Conservation (phyloP, 2,888 invertebrate species). For the Mythimna pallens region DNA sequence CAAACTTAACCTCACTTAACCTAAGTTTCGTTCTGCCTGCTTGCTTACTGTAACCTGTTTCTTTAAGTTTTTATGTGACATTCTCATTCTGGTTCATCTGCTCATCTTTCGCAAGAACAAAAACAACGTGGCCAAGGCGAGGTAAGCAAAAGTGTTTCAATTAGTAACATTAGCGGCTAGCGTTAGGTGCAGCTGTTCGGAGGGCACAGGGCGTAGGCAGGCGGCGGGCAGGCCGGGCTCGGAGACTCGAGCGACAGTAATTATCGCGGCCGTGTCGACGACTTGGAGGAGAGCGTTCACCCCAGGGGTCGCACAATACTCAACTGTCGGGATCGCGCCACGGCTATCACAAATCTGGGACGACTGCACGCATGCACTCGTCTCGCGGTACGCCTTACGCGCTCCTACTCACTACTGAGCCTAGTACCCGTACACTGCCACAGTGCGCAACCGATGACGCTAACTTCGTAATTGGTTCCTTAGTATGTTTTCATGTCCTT, state of each 20-base stretch:
- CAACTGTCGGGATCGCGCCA: constrained; percentile 81
- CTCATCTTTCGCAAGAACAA: constrained; percentile 53
- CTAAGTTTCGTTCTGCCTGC: not conserved
- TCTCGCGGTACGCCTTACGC: constrained; percentile 35
- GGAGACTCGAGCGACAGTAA: constrained; percentile 82
- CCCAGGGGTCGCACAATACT: constrained; percentile 87
- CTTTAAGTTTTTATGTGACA: constrained; percentile 19
- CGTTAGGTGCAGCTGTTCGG: constrained; percentile 68
- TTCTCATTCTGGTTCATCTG: constrained; percentile 52
- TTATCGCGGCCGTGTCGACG: constrained; percentile 89
- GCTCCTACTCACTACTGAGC: constrained; percentile 18
- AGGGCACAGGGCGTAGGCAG: constrained; percentile 74
- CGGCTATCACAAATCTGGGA: constrained; percentile 83
- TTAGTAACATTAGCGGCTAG: constrained; percentile 71
- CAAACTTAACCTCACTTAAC: not conserved
- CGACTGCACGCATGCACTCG: constrained; percentile 67
- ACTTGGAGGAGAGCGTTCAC: constrained; percentile 88
- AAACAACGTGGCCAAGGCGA: constrained; percentile 63
- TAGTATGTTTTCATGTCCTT: constrained; percentile 71
- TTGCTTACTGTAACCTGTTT: not conserved
- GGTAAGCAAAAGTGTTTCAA: constrained; percentile 71
- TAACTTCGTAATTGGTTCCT: constrained; percentile 69
- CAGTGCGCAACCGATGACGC: constrained; percentile 63
- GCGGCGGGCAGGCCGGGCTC: constrained; percentile 46
- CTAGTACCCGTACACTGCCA: constrained; percentile 32